Conservation (phyloP, 2,797 vertebrate genomes). For the Falco biarmicus region DNA sequence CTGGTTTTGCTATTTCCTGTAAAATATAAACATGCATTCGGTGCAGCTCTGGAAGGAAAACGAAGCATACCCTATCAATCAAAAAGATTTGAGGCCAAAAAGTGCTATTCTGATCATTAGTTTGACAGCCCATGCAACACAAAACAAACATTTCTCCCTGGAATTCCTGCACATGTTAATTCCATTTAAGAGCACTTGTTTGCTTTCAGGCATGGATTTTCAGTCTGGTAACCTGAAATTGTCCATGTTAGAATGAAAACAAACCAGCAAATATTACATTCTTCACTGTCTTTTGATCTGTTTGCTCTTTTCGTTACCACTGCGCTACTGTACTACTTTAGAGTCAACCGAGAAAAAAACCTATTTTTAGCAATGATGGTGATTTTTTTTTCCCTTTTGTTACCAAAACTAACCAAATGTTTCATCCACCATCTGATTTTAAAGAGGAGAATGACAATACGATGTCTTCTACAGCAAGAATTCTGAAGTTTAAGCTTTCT, state of each 20-base stretch:
- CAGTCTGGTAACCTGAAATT: neutral
- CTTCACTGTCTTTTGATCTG: neutral
- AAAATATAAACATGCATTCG: neutral
- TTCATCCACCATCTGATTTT: neutral
- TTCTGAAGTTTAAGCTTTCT: neutral
- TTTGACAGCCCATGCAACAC: neutral
- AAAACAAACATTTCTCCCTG: neutral
- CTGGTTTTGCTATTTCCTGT: neutral
- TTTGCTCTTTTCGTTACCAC: neutral
- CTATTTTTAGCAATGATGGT: neutral
- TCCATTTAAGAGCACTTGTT: neutral
- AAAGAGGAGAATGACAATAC: neutral
- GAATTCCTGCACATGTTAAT: neutral
- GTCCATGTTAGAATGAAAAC: neutral
- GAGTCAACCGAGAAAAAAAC: neutral
- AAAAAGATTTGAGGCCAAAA: slow-evolving; percentile 4
- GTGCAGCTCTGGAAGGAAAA: neutral
- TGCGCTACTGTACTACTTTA: neutral
- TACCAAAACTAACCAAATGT: neutral
- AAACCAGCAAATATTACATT: neutral
- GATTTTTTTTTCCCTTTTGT: neutral
- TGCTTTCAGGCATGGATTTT: slow-evolving; percentile 8
- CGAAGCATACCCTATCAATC: neutral
- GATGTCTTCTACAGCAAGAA: neutral
- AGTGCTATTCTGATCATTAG: neutral